Evolutionary conservation across 2,797 vertebrate genomes (phyloP), one percentile per base, ranked within the genome.

Genomic region (Lepus townsendii): DNA sequence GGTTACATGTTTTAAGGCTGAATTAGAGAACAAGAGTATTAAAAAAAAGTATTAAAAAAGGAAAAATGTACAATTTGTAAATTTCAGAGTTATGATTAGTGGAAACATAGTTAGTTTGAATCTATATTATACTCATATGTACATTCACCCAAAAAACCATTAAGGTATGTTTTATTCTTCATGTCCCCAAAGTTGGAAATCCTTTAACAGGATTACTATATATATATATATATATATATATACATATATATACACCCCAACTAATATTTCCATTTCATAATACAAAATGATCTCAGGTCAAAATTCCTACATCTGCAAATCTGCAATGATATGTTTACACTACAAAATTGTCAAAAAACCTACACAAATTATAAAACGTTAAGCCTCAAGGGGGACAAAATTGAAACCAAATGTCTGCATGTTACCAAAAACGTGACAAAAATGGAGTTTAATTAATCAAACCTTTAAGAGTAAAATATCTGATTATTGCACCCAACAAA

Each of bases 391-490:
- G 95, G 90, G 30, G 9, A 22, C 57, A 93, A 68, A 38, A 35
- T 13, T 47, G 77, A 96, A 97, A 93, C 47, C 62, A 94, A 42
- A 94, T n/a, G n/a, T 93, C 76, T 95, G 20, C 19, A 94, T 88
- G 32, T 83, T 88, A 96, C 50, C 84, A 96, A 97, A 97, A 96
- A 90, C 88, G 12, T 97, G 97, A 97, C 97, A 93, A 95, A 97
- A 97, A 97, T 65, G 73, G 30, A 71, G 80, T 63, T 95, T 96
- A 83, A 96, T 96, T 95, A 96, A 96, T 77, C 96, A 97, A 98
- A 96, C 73, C 26, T 77, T 90, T 97, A 95, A 94, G 97, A 97
- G 91, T 96, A 97, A 95, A 95, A 97, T 83, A 94, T 42, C 76
- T 83, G 96, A 60, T 96, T 88, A 93, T 93, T 66, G 4, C 88